A percentile compares a stretch with the other conserved stretches of the same genome.
These are phyloP conservation scores for Notodonta dromedarius DNA, from an alignment of 2,888 invertebrate genomes.

Conservation along the genomic window DNA sequence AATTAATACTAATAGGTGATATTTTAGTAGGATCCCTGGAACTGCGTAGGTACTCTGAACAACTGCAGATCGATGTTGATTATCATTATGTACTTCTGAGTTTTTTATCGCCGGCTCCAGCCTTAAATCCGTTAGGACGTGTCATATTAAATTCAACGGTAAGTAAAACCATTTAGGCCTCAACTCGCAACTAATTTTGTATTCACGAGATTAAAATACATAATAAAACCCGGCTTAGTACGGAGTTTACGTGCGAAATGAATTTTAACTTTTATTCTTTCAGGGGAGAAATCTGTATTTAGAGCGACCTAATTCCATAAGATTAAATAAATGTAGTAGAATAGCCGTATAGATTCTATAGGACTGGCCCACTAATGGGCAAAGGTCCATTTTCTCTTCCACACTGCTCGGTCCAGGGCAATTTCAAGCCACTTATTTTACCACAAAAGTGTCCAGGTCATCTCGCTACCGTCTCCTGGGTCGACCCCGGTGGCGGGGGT, in stretches of 20 bases:
- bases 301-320: neutral
- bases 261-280: neutral
- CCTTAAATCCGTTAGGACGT: neutral
- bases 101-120: neutral
- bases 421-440: too few relatives aligned
- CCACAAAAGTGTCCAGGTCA: too few relatives aligned
- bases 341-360: too few relatives aligned
- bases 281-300: neutral
- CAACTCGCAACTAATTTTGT: neutral
- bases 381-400: too few relatives aligned
- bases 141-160: conserved; percentile 1
- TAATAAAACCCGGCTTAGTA: neutral
- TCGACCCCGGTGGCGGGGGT: too few relatives aligned
- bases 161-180: conserved; percentile 6
- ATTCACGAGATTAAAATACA: conserved; percentile 11
- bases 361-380: too few relatives aligned
- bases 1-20: too few relatives aligned
- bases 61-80: neutral
- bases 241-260: neutral
- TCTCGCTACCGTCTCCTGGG: too few relatives aligned
- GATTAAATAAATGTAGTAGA: too few relatives aligned
- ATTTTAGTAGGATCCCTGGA: neutral
- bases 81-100: neutral
- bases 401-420: too few relatives aligned
- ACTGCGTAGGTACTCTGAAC: neutral